These are phyloP conservation scores for Ganaspis brasiliensis DNA, from an alignment of 2,888 invertebrate species.

Conservation along the genomic window DNA sequence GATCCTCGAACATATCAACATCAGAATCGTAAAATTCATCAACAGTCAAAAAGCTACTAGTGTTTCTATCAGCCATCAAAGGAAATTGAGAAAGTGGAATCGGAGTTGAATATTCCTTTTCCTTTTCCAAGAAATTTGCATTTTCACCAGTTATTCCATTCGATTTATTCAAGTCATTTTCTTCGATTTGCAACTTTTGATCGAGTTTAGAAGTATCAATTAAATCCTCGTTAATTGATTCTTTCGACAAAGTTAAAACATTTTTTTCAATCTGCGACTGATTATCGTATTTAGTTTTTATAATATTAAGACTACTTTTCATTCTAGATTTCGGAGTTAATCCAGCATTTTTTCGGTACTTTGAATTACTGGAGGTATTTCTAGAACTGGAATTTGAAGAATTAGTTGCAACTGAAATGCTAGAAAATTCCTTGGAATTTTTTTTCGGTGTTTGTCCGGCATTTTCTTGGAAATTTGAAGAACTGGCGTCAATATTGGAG, in stretches of 20 bases:
- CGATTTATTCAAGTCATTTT: neutral
- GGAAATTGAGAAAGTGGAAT: neutral
- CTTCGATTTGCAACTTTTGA: neutral
- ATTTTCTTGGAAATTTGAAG: no score
- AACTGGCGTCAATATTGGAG: neutral
- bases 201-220: no score
- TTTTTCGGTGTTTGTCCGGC: no score
- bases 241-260: no score
- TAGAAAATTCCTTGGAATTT: no score
- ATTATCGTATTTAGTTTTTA: neutral
- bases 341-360: neutral
- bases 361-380: neutral
- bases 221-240: neutral
- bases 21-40: neutral
- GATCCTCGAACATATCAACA: slow-evolving; percentile 8
- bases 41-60: neutral
- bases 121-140: neutral
- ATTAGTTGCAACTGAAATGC: no score
- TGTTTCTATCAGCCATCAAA: neutral
- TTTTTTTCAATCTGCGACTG: neutral
- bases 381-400: neutral
- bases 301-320: neutral
- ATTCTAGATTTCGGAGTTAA: neutral
- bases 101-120: neutral
- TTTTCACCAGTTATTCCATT: neutral